Conservation (phyloP, 2,888 invertebrate genomes). For the Hyposoter dolosus region DNA sequence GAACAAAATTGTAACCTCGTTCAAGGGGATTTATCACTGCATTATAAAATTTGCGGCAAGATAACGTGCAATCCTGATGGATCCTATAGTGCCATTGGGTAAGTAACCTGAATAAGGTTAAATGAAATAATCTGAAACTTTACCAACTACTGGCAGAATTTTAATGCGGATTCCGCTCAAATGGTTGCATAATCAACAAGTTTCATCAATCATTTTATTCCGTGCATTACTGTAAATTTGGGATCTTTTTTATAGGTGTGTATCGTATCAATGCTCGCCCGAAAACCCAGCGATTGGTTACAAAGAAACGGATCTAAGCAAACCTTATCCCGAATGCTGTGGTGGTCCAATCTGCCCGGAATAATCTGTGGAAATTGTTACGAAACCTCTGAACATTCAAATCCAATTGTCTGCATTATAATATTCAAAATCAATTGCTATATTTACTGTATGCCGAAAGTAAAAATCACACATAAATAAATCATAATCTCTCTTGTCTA, state of each 20-base stretch:
- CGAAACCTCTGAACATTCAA: not conserved
- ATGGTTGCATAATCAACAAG: not conserved
- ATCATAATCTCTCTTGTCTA: not conserved
- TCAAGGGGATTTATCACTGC: slow-evolving; percentile 31
- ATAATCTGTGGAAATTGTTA: not conserved
- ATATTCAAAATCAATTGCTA: not conserved
- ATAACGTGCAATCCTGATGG: slow-evolving; percentile 29
- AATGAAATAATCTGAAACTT: not conserved
- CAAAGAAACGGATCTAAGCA: not conserved
- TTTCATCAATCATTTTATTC: not conserved
- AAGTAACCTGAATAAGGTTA: not conserved
- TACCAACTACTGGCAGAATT: not conserved
- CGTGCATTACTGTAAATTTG: not conserved
- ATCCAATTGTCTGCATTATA: not conserved
- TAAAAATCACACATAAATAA: not conserved
- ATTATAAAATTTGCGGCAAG: slow-evolving; percentile 13
- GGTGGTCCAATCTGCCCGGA: slow-evolving; percentile 7
- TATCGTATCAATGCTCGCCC: not conserved
- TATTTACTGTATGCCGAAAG: not conserved
- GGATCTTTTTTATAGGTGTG: not conserved
- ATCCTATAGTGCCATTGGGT: not conserved
- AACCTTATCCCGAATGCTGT: slow-evolving; percentile 37
- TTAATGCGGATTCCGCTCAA: not conserved
- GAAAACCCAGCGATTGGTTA: not conserved
- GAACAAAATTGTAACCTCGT: slow-evolving; percentile 10